Evolutionary conservation across 1,140 invertebrate species (phyloP).

Genomic region (Nebria ingens): DNA sequence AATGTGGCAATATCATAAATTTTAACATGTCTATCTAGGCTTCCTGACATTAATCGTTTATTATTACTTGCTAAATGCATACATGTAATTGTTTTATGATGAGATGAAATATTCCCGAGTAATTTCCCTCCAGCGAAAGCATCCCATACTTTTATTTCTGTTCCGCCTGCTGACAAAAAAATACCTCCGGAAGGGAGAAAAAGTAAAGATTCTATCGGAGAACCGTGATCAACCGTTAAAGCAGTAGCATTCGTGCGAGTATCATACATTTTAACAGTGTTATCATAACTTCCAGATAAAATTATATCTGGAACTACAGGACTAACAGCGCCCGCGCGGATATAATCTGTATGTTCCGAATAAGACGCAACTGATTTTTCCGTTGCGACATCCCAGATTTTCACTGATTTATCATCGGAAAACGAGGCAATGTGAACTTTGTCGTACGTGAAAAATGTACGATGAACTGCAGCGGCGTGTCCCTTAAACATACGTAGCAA

Average conservation of each 20-base stretch:
- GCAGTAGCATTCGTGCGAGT: constrained; percentile 58
- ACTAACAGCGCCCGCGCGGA: constrained; percentile 70
- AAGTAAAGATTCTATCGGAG: constrained; percentile 82
- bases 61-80: constrained; percentile 68
- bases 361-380: constrained; percentile 61
- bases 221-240: constrained; percentile 73
- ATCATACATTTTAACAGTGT: constrained; percentile 84
- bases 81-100: constrained; percentile 91
- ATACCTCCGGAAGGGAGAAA: constrained; percentile 84
- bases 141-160: constrained; percentile 90
- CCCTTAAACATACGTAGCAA: constrained; percentile 60
- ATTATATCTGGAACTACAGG: constrained; percentile 64
- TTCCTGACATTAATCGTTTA: constrained; percentile 75
- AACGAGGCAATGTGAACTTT: constrained; percentile 75
- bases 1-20: constrained; percentile 84
- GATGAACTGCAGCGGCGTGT: constrained; percentile 60
- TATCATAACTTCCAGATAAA: constrained; percentile 88
- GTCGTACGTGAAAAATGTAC: constrained; percentile 71
- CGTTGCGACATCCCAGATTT: constrained; percentile 81
- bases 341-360: constrained; percentile 67
- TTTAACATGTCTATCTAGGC: constrained; percentile 89
- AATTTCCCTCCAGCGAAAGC: constrained; percentile 74
- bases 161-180: constrained; percentile 86
- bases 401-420: constrained; percentile 86
- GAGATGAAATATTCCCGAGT: constrained; percentile 65